Percentiles rank a stretch among this genome's conserved stretches.
Evolutionary conservation across 2,888 invertebrate genomes (phyloP).

Genomic region (Cheilosia pagana): DNA sequence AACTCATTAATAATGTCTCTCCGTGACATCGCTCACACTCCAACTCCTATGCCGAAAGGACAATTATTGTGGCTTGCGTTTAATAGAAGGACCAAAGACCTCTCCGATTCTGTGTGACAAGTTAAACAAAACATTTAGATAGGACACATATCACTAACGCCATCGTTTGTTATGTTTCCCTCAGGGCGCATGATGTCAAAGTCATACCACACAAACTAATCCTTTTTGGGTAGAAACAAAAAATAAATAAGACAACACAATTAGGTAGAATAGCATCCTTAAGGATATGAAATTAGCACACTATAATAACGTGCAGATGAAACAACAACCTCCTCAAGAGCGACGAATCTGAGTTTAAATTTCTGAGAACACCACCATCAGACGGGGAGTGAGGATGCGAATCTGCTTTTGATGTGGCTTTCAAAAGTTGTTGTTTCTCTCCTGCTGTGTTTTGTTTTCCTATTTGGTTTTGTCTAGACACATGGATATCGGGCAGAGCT

Average conservation of each 20-base stretch:
- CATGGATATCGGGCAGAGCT: constrained; percentile 10
- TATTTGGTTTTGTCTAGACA: constrained; percentile 54
- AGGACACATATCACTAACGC: constrained; percentile 57
- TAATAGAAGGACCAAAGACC: constrained; percentile 32
- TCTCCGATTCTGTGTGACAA: constrained; percentile 43
- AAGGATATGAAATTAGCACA: constrained; percentile 53
- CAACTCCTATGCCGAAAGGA: constrained; percentile 24
- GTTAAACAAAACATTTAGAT: constrained; percentile 59
- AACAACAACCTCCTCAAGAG: constrained; percentile 41
- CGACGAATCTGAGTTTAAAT: constrained; percentile 12
- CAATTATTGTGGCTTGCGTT: constrained; percentile 41
- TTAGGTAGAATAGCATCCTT: constrained; percentile 38
- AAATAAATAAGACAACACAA: constrained; percentile 22
- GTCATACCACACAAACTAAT: constrained; percentile 53
- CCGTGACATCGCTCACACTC: not conserved
- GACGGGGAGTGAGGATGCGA: not conserved
- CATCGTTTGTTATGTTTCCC: constrained; percentile 48
- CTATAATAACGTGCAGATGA: constrained; percentile 28
- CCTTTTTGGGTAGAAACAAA: constrained; percentile 28
- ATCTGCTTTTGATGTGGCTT: constrained; percentile 66
- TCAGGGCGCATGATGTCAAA: constrained; percentile 53
- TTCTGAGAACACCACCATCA: constrained; percentile 42
- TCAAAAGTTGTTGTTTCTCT: constrained; percentile 42
- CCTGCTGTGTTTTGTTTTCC: constrained; percentile 29
- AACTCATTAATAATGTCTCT: not conserved